These are phyloP conservation scores for Drosophila lacicola DNA, from an alignment of 2,888 invertebrate genomes.

Conservation along the genomic window DNA sequence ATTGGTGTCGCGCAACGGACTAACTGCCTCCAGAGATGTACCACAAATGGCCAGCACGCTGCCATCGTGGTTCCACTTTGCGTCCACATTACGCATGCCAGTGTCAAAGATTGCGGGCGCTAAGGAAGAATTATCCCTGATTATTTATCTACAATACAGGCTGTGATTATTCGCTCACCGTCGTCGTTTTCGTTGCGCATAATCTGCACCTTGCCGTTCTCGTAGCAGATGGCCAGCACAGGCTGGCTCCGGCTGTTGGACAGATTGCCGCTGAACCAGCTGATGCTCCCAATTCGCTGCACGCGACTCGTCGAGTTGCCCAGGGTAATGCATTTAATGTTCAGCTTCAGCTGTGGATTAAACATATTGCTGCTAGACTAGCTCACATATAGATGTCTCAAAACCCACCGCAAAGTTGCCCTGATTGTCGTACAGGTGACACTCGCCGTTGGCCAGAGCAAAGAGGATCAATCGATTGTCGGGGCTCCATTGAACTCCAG, in stretches of 20 bases:
- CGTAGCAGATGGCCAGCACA: constrained; percentile 94
- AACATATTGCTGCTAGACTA: too few relatives aligned
- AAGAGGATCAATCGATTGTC: constrained; percentile 96
- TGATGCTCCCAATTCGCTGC: constrained; percentile 90
- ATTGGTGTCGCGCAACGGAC: constrained; percentile 88
- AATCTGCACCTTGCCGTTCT: constrained; percentile 93
- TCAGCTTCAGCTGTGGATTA: constrained; percentile 90
- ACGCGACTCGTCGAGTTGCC: constrained; percentile 84
- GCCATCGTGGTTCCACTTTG: constrained; percentile 97
- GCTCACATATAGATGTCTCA: neutral
- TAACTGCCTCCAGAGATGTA: constrained; percentile 84
- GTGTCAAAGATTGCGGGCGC: constrained; percentile 94
- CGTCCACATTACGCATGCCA: constrained; percentile 91
- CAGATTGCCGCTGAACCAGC: constrained; percentile 94
- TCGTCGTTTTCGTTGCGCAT: constrained; percentile 96
- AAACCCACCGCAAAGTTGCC: constrained; percentile 90
- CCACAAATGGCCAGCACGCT: constrained; percentile 95
- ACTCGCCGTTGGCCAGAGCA: constrained; percentile 95
- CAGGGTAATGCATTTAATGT: constrained; percentile 87
- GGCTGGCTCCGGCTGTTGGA: constrained; percentile 89
- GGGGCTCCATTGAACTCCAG: constrained; percentile 98
- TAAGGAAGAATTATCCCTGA: too few relatives aligned
- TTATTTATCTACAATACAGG: too few relatives aligned
- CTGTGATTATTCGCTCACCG: constrained; percentile 85
- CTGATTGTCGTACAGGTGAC: constrained; percentile 97